These are phyloP conservation scores for Lipophrys pholis DNA, from an alignment of 2,113 vertebrate species.

Conservation along the genomic window DNA sequence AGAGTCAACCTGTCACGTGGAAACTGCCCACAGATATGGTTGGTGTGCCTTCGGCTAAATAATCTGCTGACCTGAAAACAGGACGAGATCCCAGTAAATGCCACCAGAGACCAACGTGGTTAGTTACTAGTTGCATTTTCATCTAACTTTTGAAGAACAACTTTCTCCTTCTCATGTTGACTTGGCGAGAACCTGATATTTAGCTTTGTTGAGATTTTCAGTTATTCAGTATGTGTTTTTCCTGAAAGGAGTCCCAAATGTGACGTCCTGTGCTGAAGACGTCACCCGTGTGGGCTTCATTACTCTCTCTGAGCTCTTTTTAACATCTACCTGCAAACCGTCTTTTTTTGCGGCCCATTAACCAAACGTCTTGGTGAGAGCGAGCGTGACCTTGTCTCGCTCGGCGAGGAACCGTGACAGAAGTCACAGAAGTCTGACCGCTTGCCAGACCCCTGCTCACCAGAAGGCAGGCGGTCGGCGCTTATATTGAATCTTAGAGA, in stretches of 20 bases:
- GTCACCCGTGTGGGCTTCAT: neutral
- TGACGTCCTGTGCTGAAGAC: neutral
- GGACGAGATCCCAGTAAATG: slow-evolving; percentile 45
- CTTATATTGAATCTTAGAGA: slow-evolving; percentile 57
- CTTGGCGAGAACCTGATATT: neutral
- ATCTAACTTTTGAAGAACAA: slow-evolving; percentile 24
- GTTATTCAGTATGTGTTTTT: neutral
- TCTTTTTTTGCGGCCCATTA: neutral
- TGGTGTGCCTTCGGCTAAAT: slow-evolving; percentile 59
- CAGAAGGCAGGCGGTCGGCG: slow-evolving; percentile 56
- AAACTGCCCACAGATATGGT: slow-evolving; percentile 70
- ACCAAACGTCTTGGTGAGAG: slow-evolving; percentile 19
- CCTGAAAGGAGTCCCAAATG: neutral
- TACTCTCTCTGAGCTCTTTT: slow-evolving; percentile 7
- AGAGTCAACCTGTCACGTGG: slow-evolving; percentile 61
- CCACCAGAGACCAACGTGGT: slow-evolving; percentile 8
- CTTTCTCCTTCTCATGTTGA: neutral
- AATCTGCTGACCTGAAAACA: slow-evolving; percentile 53
- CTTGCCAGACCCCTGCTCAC: slow-evolving; percentile 42
- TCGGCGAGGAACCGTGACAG: slow-evolving; percentile 19
- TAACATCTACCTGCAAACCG: slow-evolving; percentile 23
- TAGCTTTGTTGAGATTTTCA: neutral
- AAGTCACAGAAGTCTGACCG: slow-evolving; percentile 22
- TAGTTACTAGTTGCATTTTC: slow-evolving; percentile 32
- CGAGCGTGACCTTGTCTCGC: neutral